These are phyloP conservation scores for Pantherophis guttatus DNA, from an alignment of 2,113 vertebrate genomes.

Conservation along the genomic window DNA sequence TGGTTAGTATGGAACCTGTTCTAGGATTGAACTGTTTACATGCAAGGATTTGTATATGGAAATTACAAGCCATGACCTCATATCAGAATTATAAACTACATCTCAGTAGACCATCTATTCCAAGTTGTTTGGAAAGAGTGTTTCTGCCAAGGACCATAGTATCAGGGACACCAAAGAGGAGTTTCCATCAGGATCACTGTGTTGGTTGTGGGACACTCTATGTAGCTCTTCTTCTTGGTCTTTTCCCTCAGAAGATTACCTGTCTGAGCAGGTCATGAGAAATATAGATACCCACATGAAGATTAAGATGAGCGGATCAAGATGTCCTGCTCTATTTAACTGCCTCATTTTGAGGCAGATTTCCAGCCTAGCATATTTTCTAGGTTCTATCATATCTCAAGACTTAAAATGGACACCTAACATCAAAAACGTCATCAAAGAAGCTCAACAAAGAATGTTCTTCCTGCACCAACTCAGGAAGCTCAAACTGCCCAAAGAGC, in stretches of 20 bases:
- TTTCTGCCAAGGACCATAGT: not conserved
- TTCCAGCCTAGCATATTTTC: not conserved
- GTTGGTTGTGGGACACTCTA: not conserved
- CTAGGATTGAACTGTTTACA: not conserved
- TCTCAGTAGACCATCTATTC: not conserved
- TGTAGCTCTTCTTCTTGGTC: not conserved
- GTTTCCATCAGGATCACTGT: not conserved
- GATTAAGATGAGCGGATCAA: not conserved
- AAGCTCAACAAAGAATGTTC: too few relatives aligned
- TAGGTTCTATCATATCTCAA: too few relatives aligned
- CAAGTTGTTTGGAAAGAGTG: not conserved
- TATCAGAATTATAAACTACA: not conserved
- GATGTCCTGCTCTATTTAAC: not conserved
- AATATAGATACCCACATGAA: not conserved
- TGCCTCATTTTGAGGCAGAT: not conserved
- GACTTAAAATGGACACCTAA: too few relatives aligned
- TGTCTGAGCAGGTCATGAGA: not conserved
- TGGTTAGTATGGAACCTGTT: not conserved
- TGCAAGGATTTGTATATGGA: not conserved
- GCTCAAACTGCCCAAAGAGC: too few relatives aligned
- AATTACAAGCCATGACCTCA: not conserved
- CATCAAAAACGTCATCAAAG: too few relatives aligned
- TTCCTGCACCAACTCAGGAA: too few relatives aligned
- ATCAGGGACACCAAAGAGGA: not conserved
- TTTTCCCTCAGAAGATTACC: not conserved